A percentile compares a stretch with the other conserved stretches of the same genome.
phyloP scores from a whole-genome alignment of 2,113 vertebrate genomes.

The Aphyosemion australe region DNA sequence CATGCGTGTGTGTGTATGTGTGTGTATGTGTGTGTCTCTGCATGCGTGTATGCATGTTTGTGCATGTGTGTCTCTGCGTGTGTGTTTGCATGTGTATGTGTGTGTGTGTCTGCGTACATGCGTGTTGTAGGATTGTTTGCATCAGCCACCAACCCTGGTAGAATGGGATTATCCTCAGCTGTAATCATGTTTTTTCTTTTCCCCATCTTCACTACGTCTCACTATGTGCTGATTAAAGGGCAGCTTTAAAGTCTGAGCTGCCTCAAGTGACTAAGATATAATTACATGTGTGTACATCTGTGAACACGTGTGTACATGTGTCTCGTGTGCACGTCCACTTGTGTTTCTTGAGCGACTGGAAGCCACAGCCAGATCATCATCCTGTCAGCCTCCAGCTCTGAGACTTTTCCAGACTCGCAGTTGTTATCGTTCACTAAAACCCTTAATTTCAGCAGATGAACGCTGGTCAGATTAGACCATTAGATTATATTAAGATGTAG shows the following conservation, averaged over 20 bases:
- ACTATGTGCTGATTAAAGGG: slow-evolving; percentile 53
- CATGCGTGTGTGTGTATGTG: too few species aligned
- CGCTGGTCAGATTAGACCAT: slow-evolving; percentile 13
- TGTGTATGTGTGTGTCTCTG: too few species aligned
- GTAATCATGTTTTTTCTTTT: slow-evolving; percentile 28
- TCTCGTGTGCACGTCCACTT: slow-evolving; percentile 25
- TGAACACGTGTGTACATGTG: slow-evolving; percentile 30
- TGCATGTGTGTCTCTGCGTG: too few species aligned
- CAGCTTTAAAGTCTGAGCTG: slow-evolving; percentile 53
- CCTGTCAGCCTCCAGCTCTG: slow-evolving; percentile 6
- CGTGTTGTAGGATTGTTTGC: slow-evolving; percentile 3
- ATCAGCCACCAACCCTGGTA: slow-evolving; percentile 24
- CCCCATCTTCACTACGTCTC: slow-evolving; percentile 9
- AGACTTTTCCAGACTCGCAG: slow-evolving; percentile 18
- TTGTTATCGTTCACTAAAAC: slow-evolving; percentile 26
- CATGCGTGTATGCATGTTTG: too few species aligned
- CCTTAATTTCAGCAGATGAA: slow-evolving; percentile 35
- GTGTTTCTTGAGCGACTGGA: slow-evolving; percentile 25
- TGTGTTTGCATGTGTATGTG: too few species aligned
- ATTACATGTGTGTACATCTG: slow-evolving; percentile 41
- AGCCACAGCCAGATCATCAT: slow-evolving; percentile 29
- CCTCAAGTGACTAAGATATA: slow-evolving; percentile 29
- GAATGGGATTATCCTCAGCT: slow-evolving; percentile 50
- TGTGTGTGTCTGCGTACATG: too few species aligned
- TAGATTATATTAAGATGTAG: slow-evolving; percentile 19